These are phyloP conservation scores for Diprion similis DNA, from an alignment of 1,140 invertebrate species.

Conservation along the genomic window DNA sequence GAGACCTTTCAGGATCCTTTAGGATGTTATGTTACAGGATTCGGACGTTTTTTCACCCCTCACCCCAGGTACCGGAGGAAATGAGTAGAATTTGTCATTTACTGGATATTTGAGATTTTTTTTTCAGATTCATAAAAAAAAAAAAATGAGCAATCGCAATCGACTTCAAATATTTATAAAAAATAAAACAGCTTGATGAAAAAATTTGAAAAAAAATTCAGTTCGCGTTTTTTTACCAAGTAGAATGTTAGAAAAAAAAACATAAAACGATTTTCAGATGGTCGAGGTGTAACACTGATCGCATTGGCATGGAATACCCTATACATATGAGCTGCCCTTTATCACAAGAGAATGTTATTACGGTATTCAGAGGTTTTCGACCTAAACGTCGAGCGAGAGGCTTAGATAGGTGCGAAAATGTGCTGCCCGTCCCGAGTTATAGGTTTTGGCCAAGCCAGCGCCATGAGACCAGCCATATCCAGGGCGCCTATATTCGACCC, in stretches of 20 bases:
- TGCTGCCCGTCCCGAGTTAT: background rate
- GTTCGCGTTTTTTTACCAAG: no score
- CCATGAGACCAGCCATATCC: background rate
- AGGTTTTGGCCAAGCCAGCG: background rate
- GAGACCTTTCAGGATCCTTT: no score
- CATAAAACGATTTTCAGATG: no score
- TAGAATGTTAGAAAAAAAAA: no score
- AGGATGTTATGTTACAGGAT: no score
- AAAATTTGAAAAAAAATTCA: background rate
- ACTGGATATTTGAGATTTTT: no score
- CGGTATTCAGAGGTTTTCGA: constrained; percentile 33
- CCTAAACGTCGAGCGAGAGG: constrained; percentile 15
- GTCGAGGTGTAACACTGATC: no score
- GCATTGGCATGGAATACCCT: background rate
- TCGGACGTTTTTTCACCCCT: no score
- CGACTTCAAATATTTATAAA: background rate
- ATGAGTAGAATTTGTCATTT: no score
- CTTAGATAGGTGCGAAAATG: constrained; percentile 12
- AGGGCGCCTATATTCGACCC: constrained; percentile 13
- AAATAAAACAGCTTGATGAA: background rate
- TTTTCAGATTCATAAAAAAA: background rate
- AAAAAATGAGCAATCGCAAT: background rate
- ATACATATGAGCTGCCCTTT: constrained; percentile 30
- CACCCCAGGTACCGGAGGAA: no score
- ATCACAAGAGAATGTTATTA: constrained; percentile 37